phyloP scores from a whole-genome alignment of 2,888 invertebrate species.

The Pyrrhosoma nymphula region DNA sequence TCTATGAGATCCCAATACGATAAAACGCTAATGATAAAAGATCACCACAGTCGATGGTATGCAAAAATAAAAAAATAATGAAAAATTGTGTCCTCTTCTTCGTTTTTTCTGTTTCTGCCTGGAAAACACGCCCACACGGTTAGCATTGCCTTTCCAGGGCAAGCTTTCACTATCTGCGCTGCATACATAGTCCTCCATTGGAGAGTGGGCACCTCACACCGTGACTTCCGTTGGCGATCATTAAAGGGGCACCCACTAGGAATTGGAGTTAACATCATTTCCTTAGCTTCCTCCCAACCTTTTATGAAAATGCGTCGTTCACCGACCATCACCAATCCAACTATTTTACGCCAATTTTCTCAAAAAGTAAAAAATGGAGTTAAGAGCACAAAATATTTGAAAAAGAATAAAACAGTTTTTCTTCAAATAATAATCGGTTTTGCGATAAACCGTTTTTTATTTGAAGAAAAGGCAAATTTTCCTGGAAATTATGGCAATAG shows the following conservation, averaged over 20 bases:
- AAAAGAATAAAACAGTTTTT: too few relatives aligned
- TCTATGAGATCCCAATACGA: background rate
- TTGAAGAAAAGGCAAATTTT: too few relatives aligned
- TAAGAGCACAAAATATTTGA: too few relatives aligned
- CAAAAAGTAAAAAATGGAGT: too few relatives aligned
- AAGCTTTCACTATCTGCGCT: background rate
- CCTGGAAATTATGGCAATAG: too few relatives aligned
- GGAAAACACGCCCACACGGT: background rate
- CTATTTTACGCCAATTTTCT: too few relatives aligned
- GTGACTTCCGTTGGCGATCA: background rate
- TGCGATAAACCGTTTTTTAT: too few relatives aligned
- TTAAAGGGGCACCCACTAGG: background rate
- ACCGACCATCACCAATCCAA: too few relatives aligned
- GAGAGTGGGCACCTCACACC: background rate
- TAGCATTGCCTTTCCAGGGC: background rate
- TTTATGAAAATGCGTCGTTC: too few relatives aligned
- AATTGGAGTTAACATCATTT: too few relatives aligned
- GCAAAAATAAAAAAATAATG: background rate
- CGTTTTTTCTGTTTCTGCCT: background rate
- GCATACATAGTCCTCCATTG: background rate
- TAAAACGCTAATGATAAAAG: background rate
- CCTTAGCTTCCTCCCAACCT: too few relatives aligned
- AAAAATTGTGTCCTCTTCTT: background rate
- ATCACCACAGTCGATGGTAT: background rate
- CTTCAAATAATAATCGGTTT: too few relatives aligned